Percentiles rank a stretch among this genome's conserved stretches.
Conservation (phyloP, 2,797 vertebrate genomes). For the Sebastes hubbsi region DNA sequence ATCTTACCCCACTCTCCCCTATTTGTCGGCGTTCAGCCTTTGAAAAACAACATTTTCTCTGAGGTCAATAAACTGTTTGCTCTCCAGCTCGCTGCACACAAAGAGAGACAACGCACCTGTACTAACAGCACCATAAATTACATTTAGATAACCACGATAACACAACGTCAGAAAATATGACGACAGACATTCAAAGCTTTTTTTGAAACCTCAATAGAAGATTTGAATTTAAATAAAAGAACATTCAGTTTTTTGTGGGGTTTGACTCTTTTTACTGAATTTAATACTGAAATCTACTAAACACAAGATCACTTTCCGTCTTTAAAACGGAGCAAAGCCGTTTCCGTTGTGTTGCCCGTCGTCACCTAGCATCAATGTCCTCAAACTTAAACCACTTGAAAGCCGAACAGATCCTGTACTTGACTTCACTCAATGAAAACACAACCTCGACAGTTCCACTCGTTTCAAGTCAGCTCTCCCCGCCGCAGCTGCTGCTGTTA, state of each 20-base stretch:
- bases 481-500: too few relatives aligned
- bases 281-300: background rate
- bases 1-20: too few relatives aligned
- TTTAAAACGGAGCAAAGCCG: background rate
- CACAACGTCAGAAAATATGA: background rate
- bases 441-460: background rate
- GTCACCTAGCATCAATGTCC: slow-evolving; percentile 22
- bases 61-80: too few relatives aligned
- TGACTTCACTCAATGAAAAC: background rate
- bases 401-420: background rate
- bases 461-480: too few relatives aligned
- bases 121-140: background rate
- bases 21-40: too few relatives aligned
- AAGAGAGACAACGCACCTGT: too few relatives aligned
- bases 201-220: too few relatives aligned
- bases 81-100: too few relatives aligned
- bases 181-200: background rate
- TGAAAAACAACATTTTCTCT: too few relatives aligned
- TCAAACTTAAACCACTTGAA: slow-evolving; percentile 15
- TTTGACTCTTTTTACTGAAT: background rate
- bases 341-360: background rate
- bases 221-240: too few relatives aligned
- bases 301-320: background rate
- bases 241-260: background rate
- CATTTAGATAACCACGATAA: background rate